These are phyloP conservation scores for Thereva unica DNA, from an alignment of 2,888 invertebrate species.

Conservation along the genomic window DNA sequence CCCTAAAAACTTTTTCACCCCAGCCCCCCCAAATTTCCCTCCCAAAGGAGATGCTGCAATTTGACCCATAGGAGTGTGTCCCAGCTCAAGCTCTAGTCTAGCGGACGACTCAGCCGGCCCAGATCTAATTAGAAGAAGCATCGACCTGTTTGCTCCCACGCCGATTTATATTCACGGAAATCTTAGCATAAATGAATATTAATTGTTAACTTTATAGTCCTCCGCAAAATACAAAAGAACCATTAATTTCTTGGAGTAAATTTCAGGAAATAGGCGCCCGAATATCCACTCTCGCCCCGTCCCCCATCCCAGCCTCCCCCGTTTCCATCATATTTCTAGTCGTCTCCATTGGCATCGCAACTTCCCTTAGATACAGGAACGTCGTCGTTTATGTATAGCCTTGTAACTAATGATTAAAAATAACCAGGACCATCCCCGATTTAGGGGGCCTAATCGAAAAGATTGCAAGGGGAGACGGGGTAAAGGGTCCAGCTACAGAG, in stretches of 20 bases:
- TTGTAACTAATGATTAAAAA: slow-evolving; percentile 27
- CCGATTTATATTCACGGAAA: slow-evolving; percentile 25
- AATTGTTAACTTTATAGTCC: slow-evolving; percentile 29
- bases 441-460: too few relatives aligned
- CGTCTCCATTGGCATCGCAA: not conserved
- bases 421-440: not conserved
- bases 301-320: too few relatives aligned
- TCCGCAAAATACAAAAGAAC: not conserved
- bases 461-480: not conserved
- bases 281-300: too few relatives aligned
- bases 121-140: slow-evolving; percentile 26
- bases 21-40: too few relatives aligned
- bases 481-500: not conserved
- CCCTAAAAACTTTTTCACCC: too few relatives aligned
- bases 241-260: slow-evolving; percentile 20
- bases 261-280: too few relatives aligned
- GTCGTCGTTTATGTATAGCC: slow-evolving; percentile 11
- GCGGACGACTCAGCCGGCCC: too few relatives aligned
- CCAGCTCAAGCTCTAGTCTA: too few relatives aligned
- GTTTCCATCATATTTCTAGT: not conserved
- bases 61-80: too few relatives aligned
- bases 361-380: not conserved
- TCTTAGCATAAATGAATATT: slow-evolving; percentile 30
- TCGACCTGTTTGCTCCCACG: slow-evolving; percentile 28
- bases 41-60: too few relatives aligned